Conservation (phyloP, 2,113 vertebrate species). For the Mesoclemmys tuberculata region DNA sequence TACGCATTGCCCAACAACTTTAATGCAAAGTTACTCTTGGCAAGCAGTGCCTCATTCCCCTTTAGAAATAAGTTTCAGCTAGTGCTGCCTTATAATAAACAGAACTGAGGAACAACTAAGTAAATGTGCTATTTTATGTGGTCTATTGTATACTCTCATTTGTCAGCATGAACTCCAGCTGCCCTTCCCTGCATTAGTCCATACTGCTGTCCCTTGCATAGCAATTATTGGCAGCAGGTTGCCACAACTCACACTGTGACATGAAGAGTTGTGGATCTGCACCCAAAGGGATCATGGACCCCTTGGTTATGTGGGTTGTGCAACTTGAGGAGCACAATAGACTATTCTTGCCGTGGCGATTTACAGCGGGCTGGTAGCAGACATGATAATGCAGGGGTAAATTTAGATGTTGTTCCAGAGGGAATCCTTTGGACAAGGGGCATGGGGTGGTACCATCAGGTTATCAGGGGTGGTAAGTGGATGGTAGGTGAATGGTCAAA, state of each 20-base stretch:
- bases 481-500: background rate
- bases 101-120: background rate
- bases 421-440: background rate
- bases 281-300: background rate
- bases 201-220: background rate
- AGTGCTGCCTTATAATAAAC: background rate
- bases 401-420: background rate
- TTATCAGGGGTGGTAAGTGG: background rate
- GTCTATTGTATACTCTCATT: background rate
- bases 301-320: background rate
- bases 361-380: background rate
- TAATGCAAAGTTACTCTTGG: no score
- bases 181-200: background rate
- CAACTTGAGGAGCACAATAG: background rate
- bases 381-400: background rate
- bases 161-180: background rate
- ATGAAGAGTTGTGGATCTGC: background rate
- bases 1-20: no score
- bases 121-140: background rate
- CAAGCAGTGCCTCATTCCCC: no score
- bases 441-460: background rate
- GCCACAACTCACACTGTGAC: background rate
- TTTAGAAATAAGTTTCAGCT: background rate
- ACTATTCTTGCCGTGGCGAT: background rate
- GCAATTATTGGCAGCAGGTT: background rate